These are phyloP conservation scores for Plecturocebus donacophilus DNA, from an alignment of 2,113 vertebrate genomes.

Conservation along the genomic window DNA sequence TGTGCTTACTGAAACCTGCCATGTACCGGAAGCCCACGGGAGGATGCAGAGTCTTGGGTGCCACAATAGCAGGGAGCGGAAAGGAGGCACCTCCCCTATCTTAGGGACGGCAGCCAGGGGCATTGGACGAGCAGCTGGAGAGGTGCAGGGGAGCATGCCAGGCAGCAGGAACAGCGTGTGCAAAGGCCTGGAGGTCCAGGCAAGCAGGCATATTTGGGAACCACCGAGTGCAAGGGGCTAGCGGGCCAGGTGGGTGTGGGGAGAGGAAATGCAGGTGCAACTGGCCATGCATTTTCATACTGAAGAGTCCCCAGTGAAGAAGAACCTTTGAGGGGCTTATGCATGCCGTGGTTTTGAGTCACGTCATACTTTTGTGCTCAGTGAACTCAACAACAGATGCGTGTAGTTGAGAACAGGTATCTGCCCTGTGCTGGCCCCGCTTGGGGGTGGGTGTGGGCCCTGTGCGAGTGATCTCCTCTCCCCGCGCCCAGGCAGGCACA, in stretches of 20 bases:
- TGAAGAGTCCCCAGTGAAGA: neutral
- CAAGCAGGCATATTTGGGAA: neutral
- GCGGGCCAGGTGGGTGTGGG: accelerated
- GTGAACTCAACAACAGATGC: neutral
- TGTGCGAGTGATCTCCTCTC: neutral
- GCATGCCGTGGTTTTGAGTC: accelerated
- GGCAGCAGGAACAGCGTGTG: neutral
- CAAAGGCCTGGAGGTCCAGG: neutral
- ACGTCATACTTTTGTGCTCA: neutral
- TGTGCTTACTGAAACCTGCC: too few species aligned
- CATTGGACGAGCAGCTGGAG: neutral
- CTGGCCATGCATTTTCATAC: accelerated
- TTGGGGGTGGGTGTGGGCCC: neutral
- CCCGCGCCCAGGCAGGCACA: neutral
- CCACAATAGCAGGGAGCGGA: neutral
- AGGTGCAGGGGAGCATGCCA: neutral
- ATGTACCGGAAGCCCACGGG: accelerated
- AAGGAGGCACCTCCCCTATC: accelerated
- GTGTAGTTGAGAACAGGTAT: neutral
- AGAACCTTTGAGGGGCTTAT: neutral
- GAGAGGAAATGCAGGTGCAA: neutral
- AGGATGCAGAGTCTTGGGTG: neutral
- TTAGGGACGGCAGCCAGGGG: neutral
- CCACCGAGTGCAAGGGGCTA: neutral
- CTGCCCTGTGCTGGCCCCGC: accelerated